Base-by-base conservation (phyloP, 2,113 vertebrate species). In the Spea bombifrons region DNA sequence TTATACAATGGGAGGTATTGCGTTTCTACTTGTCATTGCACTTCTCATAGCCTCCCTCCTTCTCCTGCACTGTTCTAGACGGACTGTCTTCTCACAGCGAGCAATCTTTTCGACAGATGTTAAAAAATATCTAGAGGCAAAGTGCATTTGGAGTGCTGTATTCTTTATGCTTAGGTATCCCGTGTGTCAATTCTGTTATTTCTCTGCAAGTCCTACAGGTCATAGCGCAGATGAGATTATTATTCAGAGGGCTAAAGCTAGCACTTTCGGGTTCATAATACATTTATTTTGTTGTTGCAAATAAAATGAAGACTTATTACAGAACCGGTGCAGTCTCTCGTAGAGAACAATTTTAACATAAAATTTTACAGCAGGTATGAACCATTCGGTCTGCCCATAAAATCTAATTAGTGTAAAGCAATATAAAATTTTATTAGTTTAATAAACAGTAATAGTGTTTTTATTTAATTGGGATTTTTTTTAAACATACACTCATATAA, bases 91-190 rank as follows among this genome's bases (percentile, higher is more conserved):
- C 84, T 79, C 65, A 80, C 49, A 83, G 70, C 61, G 66, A 66
- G 16, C 76, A 50, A 2, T 80, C 48, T 82, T 0, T 8, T 53
- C 76, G 80, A 73, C 50, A 78, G 83, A 78, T 49, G 70, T 85
- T 81, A 83, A 80, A 72, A 68, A 81, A 82, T 52, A 8, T 78
- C 82, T 83, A 71, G 48, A 73, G 84, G 84, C 83, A 78, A 47
- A 73, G 81, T 10, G 43, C 78, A 69, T 43, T 82, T 72, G 72
- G 84, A 75, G 44, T 13, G 83, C 78, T 46, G 67, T 61, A 44
- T 43, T 76, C 8, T 66, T 76, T 75, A 78, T 69, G 81, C 15
- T 59, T 72, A 78, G 84, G 63, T 71, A 72, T 71, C 63, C 74
- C 75, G 66, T 16, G 1, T 73, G 80, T 81, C 83, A 65, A 61